Evolutionary conservation across 2,888 invertebrate genomes (phyloP), one percentile per base, ranked within the genome.

Genomic region (Orthosia incerta): DNA sequence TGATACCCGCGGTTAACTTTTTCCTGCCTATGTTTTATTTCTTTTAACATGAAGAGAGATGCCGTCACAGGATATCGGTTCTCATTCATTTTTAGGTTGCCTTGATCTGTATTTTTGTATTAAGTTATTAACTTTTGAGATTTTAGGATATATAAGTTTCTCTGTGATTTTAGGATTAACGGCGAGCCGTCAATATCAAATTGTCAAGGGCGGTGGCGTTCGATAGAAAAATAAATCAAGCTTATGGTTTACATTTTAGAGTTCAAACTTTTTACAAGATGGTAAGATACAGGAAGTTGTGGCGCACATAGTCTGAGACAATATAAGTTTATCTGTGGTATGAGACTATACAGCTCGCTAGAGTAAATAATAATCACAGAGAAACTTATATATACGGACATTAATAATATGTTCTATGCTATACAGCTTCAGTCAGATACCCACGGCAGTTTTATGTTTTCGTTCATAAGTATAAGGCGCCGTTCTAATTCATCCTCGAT

Each of bases 41-140:
- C 96, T 76, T 94, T 91, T 13, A 96, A 76, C 95, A 95, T 95
- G 76, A 93, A 96, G 9, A 95, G 88, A 0, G 96, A 96, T 0
- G 96, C 95, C 2, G 95, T 93, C 0, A 95, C 96, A 2, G 92
- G 92, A 76, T 95, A 96, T 13, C 96, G 93, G 78, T 95, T 95
- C 75, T 95, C 94, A 79, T 96, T 95, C 96, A 96, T 96, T 79
- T 71, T 88, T 55, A 61, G 1, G 9, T 26, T 13, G 23, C 5
- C 4, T 26, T 50, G 64, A 59, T 59, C n/a, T 20, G 51, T 23
- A 4, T 56, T 56, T 50, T 26, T 20, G n/a, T 13, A 18, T 5
- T 5, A 23, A 15, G 4, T 18, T 48, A 46, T 51, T 46, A 31
- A 71, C 4, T 46, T 3, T 45, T 67, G 23, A n/a, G 51, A 53